Evolutionary conservation across 2,113 vertebrate species (phyloP).

Genomic region (Pseudopipra pipra): DNA sequence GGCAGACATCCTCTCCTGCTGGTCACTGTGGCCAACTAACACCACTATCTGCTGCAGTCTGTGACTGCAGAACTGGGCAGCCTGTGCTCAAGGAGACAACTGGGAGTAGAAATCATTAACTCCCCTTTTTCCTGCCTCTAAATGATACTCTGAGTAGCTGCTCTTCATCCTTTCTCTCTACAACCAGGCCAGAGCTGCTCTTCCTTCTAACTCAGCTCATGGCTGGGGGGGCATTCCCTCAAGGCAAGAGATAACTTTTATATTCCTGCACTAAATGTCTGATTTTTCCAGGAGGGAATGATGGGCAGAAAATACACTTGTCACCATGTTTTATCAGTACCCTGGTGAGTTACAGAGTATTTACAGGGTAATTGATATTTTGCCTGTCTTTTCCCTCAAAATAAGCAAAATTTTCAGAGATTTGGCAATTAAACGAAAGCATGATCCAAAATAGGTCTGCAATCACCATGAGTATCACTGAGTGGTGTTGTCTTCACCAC

Average conservation of each 20-base stretch:
- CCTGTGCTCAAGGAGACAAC: background rate
- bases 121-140: background rate
- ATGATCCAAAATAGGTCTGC: constrained; percentile 11
- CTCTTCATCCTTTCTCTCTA: background rate
- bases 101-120: background rate
- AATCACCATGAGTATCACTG: constrained; percentile 26
- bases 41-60: background rate
- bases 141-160: background rate
- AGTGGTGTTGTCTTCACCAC: background rate
- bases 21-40: constrained; percentile 44
- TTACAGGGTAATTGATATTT: background rate
- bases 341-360: background rate
- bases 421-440: constrained; percentile 60
- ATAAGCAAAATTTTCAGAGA: constrained; percentile 43
- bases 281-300: background rate
- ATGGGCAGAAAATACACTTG: background rate
- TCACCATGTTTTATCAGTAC: background rate
- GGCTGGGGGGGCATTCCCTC: background rate
- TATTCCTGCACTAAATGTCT: background rate
- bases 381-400: background rate
- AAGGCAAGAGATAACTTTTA: background rate
- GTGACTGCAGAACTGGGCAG: constrained; percentile 62
- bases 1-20: constrained; percentile 54
- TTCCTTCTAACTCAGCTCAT: background rate
- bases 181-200: background rate